Base-by-base conservation (phyloP, 2,888 invertebrate genomes). In the Chloromyia formosa region DNA sequence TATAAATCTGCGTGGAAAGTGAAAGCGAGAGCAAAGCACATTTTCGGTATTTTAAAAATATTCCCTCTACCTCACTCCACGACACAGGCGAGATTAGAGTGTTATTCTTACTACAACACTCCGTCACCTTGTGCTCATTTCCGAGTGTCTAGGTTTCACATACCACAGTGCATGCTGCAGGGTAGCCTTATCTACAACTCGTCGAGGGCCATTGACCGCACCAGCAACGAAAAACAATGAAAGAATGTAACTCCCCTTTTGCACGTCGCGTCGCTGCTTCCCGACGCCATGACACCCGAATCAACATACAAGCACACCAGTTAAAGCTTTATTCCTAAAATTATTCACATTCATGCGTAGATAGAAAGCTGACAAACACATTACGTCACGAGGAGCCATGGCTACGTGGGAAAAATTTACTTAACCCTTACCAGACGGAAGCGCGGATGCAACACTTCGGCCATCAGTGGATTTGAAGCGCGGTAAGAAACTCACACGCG, bases 121-220 rank as follows among this genome's bases (percentile, higher is more conserved):
- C n/a, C n/a, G n/a, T n/a, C n/a, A n/a, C n/a, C n/a, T n/a, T n/a
- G n/a, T n/a, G n/a, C n/a, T n/a, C n/a, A n/a, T n/a, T n/a, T n/a
- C n/a, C n/a, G n/a, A n/a, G n/a, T n/a, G n/a, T n/a, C n/a, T n/a
- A n/a, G n/a, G n/a, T n/a, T n/a, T n/a, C n/a, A n/a, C n/a, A n/a
- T 35, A 35, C 27, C 56, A 14, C 22, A 49, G 22, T 66, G 66
- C 66, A 66, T 66, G 66, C 66, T 71, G 58, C 71, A 71, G 40
- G 71, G 56, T 12, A 58, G 14, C 40, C 56, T 71, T 71, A 71
- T 71, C 71, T 56, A 56, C 20, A 71, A 54, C 58, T 40, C 23
- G 54, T 54, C 54, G 27, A 22, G 58, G 56, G 71, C 56, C 71
- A 58, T 40, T 58, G 71, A 71, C 71, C 71, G 40, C 40, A 40